Evolutionary conservation across 2,888 invertebrate genomes (phyloP).

Genomic region (Ophion ellenae): DNA sequence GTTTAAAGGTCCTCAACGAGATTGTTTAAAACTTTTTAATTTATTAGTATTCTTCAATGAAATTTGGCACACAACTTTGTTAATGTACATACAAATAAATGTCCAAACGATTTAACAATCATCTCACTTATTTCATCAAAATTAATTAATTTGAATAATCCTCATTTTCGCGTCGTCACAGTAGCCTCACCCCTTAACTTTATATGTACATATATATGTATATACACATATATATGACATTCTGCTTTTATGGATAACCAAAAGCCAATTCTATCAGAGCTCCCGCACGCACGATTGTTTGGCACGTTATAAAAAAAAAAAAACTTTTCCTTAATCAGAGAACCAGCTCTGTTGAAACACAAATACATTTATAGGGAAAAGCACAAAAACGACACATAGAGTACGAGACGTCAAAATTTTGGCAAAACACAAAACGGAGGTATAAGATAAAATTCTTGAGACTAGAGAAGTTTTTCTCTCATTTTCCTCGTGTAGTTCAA

Average conservation of each 20-base stretch:
- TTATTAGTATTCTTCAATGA: too few species aligned
- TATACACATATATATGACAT: not conserved
- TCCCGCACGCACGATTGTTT: conserved; percentile 42
- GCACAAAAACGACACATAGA: conserved; percentile 49
- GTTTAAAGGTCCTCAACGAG: too few species aligned
- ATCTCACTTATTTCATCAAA: too few species aligned
- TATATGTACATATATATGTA: not conserved
- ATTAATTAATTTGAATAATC: too few species aligned
- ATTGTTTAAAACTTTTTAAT: too few species aligned
- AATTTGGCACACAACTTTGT: too few species aligned
- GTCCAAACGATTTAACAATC: too few species aligned
- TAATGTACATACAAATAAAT: too few species aligned
- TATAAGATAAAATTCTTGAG: conserved; percentile 41
- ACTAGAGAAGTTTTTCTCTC: not conserved
- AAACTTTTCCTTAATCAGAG: conserved; percentile 38
- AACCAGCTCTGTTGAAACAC: conserved; percentile 56
- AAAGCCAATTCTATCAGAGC: conserved; percentile 31
- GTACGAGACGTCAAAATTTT: conserved; percentile 34
- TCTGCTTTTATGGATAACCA: not conserved
- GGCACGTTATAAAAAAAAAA: conserved; percentile 27
- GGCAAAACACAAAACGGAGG: conserved; percentile 43
- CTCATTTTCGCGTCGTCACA: too few species aligned
- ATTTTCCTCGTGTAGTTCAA: not conserved
- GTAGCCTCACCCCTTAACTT: not conserved
- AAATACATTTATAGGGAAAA: conserved; percentile 44